These are phyloP conservation scores for Elysia chlorotica DNA, from an alignment of 1,140 invertebrate species.

Conservation along the genomic window DNA sequence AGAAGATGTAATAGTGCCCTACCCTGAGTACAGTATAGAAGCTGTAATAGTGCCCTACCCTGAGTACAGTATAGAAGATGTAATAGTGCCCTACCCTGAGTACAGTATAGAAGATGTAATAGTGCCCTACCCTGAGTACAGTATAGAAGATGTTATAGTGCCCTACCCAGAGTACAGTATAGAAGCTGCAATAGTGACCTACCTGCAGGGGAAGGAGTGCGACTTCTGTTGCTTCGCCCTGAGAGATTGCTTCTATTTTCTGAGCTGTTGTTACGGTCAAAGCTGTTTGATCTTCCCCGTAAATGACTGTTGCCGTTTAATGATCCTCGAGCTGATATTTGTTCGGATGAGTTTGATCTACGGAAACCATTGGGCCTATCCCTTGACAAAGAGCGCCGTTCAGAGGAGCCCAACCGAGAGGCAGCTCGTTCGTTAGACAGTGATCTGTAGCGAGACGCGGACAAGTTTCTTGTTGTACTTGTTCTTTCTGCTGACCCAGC, in stretches of 20 bases:
- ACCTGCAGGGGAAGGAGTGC: slow-evolving; percentile 47
- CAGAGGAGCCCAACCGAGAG: slow-evolving; percentile 1
- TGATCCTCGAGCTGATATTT: not conserved
- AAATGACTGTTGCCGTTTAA: slow-evolving; percentile 6
- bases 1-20: no score
- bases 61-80: no score
- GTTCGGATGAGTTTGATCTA: slow-evolving; percentile 20
- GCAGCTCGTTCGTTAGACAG: slow-evolving; percentile 26
- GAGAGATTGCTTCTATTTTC: slow-evolving; percentile 35
- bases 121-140: no score
- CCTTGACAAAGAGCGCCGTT: not conserved
- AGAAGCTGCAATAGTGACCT: no score
- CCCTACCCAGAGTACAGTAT: no score
- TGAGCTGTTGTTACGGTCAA: slow-evolving; percentile 16
- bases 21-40: no score
- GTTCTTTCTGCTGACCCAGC: slow-evolving; percentile 8
- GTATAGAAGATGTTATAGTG: no score
- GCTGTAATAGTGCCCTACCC: no score
- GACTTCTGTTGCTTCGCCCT: slow-evolving; percentile 34
- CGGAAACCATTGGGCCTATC: slow-evolving; percentile 8
- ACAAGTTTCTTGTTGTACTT: slow-evolving; percentile 15
- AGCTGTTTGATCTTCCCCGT: slow-evolving; percentile 11
- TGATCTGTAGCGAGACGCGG: slow-evolving; percentile 34
- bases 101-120: no score
- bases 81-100: no score